Evolutionary conservation across 2,797 vertebrate species (phyloP), one percentile per base, ranked within the genome.

Genomic region (Sarcophilus harrisii): DNA sequence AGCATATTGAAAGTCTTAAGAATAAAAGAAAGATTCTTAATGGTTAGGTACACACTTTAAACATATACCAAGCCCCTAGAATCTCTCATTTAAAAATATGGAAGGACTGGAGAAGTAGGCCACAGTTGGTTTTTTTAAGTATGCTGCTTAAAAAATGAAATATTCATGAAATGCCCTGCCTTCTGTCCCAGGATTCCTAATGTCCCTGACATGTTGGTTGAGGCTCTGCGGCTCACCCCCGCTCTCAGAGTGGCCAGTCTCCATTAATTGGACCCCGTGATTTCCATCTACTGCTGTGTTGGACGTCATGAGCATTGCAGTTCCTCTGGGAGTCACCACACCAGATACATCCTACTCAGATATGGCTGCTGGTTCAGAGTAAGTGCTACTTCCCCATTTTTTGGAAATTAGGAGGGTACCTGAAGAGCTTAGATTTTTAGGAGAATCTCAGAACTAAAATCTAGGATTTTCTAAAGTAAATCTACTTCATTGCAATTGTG

Each of bases 221-320:
- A 99, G 99, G 99, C 99, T 99, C 98, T 98, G 98, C 99, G 99
- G 99, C 99, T 98, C 99, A 99, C 98, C 99, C 99, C 99, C 99
- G 98, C 99, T 99, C 98, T 99, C 98, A 99, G 99, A 99, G 99
- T 99, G 99, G 99, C 99, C 99, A 97, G 98, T 99, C 98, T 99
- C 99, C 99, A 98, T 99, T 98, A 99, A 99, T 98, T 99, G 99
- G 99, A 99, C 99, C 99, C 99, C 99, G 99, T 99, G 99, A 99
- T 99, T 99, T 99, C 98, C 96, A 98, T 92, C 96, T 73, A 97
- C 97, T 98, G 99, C 98, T 99, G 99, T 99, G 99, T 99, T 99
- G 99, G 99, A 99, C 99, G 99, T 99, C 99, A 99, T 99, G 99
- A 99, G 99, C 99, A 99, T 99, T 99, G 99, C 99, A 99, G 99